Evolutionary conservation across 2,797 vertebrate genomes (phyloP).

Genomic region (Glossophaga mutica): DNA sequence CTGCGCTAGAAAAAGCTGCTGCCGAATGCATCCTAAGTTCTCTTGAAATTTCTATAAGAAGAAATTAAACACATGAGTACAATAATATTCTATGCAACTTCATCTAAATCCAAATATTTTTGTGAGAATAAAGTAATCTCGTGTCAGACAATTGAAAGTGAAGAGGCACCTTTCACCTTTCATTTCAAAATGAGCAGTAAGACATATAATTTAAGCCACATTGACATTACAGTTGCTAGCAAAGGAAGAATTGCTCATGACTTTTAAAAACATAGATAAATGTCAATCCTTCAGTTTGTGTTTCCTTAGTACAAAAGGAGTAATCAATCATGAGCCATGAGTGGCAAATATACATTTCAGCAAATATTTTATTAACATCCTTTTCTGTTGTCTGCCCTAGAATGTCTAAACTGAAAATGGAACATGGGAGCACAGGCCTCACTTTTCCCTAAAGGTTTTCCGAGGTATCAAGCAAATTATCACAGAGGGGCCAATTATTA

Average conservation of each 20-base stretch:
- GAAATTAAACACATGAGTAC: constrained; percentile 72
- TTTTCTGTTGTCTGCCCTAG: too few species aligned
- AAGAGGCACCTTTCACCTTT: not conserved
- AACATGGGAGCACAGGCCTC: too few species aligned
- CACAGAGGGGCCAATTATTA: too few species aligned
- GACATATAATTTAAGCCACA: not conserved
- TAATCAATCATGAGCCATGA: too few species aligned
- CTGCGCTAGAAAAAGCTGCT: constrained; percentile 64
- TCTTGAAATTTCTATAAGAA: constrained; percentile 72
- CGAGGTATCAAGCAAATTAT: too few species aligned
- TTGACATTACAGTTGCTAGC: not conserved
- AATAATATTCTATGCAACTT: constrained; percentile 64
- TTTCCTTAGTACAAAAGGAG: too few species aligned
- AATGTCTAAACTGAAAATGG: too few species aligned
- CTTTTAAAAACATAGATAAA: constrained; percentile 48
- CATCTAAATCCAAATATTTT: constrained; percentile 44
- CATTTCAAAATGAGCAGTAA: not conserved
- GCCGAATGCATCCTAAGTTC: constrained; percentile 71
- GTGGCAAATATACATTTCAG: too few species aligned
- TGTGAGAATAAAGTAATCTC: constrained; percentile 40
- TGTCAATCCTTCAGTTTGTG: not conserved
- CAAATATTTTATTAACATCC: too few species aligned
- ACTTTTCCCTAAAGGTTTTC: too few species aligned
- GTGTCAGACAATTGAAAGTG: constrained; percentile 15
- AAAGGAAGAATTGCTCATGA: not conserved